These are phyloP conservation scores for Nomada ferruginata DNA, from an alignment of 2,888 invertebrate genomes.

Conservation along the genomic window DNA sequence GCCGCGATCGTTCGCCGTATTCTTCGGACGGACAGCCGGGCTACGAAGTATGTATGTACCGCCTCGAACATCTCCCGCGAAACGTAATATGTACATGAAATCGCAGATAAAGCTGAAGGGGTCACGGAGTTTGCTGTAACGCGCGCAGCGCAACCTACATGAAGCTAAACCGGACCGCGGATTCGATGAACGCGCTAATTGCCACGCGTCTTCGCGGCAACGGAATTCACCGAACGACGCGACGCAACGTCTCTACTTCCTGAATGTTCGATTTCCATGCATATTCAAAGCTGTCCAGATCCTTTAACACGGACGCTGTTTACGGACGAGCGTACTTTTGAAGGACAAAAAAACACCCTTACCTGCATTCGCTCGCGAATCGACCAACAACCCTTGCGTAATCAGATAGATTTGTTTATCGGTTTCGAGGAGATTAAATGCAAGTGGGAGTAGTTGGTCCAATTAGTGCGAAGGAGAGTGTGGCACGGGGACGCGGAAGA, in stretches of 20 bases:
- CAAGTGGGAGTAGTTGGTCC: background rate
- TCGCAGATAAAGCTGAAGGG: background rate
- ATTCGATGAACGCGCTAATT: conserved; percentile 16
- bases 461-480: background rate
- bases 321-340: too few relatives aligned
- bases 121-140: conserved; percentile 18
- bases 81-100: too few relatives aligned
- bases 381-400: too few relatives aligned
- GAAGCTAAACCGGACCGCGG: background rate
- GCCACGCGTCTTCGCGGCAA: background rate
- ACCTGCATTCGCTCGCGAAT: too few relatives aligned
- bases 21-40: background rate
- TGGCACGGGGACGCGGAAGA: background rate
- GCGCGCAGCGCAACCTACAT: background rate
- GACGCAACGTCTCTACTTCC: background rate
- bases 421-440: too few relatives aligned
- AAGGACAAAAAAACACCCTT: too few relatives aligned
- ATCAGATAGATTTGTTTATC: too few relatives aligned
- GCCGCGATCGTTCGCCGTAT: background rate
- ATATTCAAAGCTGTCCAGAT: background rate
- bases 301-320: too few relatives aligned
- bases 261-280: background rate
- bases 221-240: background rate
- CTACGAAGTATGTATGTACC: background rate
- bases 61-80: background rate